Percentiles rank a stretch among this genome's conserved stretches.
Evolutionary conservation across 2,888 invertebrate species (phyloP).

Genomic region (Habroteleia sp.): DNA sequence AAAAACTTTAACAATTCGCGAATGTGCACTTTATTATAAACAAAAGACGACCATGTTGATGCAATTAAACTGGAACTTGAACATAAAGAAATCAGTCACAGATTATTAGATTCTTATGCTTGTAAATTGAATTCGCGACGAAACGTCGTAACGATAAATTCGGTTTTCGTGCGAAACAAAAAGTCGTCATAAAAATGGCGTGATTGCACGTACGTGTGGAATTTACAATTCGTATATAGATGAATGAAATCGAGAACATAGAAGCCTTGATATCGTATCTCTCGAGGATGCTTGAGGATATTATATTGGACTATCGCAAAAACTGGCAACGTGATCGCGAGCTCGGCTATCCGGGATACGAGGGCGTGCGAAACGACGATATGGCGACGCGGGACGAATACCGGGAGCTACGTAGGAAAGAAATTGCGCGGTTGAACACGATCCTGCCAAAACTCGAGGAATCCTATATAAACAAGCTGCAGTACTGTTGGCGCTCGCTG

Average conservation of each 20-base stretch:
- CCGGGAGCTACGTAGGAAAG: constrained; percentile 66
- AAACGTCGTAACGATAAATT: constrained; percentile 21
- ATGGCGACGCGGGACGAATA: constrained; percentile 65
- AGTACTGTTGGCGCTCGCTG: constrained; percentile 64
- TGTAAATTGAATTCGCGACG: constrained; percentile 14
- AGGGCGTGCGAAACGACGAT: constrained; percentile 65
- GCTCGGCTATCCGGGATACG: constrained; percentile 71
- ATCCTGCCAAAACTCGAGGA: constrained; percentile 71
- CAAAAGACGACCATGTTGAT: too few species aligned
- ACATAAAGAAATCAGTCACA: too few species aligned
- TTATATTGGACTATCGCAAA: constrained; percentile 73
- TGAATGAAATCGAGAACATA: constrained; percentile 59
- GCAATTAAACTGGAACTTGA: too few species aligned
- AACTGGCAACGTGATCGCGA: constrained; percentile 76
- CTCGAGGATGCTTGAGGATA: constrained; percentile 70
- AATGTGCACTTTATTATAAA: too few species aligned
- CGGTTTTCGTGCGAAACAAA: constrained; percentile 24
- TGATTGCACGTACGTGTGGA: constrained; percentile 39
- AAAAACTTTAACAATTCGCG: too few species aligned
- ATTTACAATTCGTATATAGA: constrained; percentile 46
- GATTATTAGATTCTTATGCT: too few species aligned
- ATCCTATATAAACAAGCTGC: constrained; percentile 67
- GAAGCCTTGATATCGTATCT: constrained; percentile 66
- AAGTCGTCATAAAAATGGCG: constrained; percentile 28
- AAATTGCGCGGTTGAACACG: constrained; percentile 69